phyloP scores from a whole-genome alignment of 2,113 vertebrate species.

The Drymodes brunneopygia region DNA sequence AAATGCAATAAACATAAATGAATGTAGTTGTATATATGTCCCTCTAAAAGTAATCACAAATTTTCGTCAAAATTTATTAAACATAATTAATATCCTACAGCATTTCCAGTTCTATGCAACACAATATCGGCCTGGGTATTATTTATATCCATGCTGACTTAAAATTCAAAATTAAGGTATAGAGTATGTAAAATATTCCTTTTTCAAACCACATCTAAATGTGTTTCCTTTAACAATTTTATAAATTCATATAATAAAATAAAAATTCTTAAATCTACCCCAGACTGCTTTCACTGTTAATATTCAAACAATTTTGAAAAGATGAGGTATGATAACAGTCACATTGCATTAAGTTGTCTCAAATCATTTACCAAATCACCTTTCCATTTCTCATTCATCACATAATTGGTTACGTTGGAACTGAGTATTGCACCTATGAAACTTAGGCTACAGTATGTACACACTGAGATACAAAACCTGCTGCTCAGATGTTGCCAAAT shows the following conservation, averaged over 20 bases:
- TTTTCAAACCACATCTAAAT: not conserved
- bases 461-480: not conserved
- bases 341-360: not conserved
- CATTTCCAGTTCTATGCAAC: not conserved
- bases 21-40: not conserved
- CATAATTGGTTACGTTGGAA: not conserved
- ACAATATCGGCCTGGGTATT: not conserved
- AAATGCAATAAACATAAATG: not conserved
- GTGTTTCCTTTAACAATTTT: not conserved
- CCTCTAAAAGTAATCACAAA: not conserved
- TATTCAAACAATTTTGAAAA: not conserved
- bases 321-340: rapidly evolving
- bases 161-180: not conserved
- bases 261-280: not conserved
- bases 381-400: not conserved
- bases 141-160: not conserved
- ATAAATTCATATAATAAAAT: not conserved
- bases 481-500: not conserved
- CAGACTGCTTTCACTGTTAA: not conserved
- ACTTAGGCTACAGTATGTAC: not conserved
- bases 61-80: not conserved
- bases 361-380: not conserved
- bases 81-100: not conserved
- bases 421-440: not conserved
- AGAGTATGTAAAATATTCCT: not conserved